phyloP scores from a whole-genome alignment of 1,140 invertebrate genomes.

The Drosophila takahashii region DNA sequence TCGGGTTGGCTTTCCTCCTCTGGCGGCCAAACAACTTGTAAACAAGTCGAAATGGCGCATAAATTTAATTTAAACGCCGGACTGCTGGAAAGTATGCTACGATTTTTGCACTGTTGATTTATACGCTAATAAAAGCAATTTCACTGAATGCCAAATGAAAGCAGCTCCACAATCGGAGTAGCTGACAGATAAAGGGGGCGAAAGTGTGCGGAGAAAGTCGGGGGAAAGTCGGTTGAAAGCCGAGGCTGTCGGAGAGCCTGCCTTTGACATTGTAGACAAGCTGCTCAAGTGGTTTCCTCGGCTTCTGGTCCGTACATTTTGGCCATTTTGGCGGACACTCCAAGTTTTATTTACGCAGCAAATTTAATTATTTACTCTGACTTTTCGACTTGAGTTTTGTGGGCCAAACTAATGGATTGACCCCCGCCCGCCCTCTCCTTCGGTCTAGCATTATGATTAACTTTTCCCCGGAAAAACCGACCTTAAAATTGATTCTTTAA shows the following conservation, averaged over 20 bases:
- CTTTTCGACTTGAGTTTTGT: constrained; percentile 34
- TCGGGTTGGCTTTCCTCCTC: constrained; percentile 1
- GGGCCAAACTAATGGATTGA: constrained; percentile 41
- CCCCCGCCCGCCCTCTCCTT: neutral
- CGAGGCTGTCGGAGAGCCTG: constrained; percentile 26
- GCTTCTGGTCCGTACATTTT: constrained; percentile 27
- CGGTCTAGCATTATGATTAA: constrained; percentile 35
- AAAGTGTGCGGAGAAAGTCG: neutral
- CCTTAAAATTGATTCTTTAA: neutral
- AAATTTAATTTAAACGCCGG: constrained; percentile 76
- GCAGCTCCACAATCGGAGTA: constrained; percentile 46
- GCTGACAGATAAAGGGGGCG: constrained; percentile 32
- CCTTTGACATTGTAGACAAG: constrained; percentile 76
- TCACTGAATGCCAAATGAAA: constrained; percentile 77
- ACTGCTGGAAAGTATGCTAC: constrained; percentile 61
- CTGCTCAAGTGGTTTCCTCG: constrained; percentile 51
- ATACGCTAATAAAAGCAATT: constrained; percentile 82
- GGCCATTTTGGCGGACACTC: constrained; percentile 57
- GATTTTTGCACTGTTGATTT: constrained; percentile 81
- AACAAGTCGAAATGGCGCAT: constrained; percentile 78
- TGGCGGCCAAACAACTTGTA: constrained; percentile 64
- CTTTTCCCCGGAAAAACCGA: too few relatives aligned
- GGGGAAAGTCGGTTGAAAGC: neutral
- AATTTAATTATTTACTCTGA: constrained; percentile 79
- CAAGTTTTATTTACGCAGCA: constrained; percentile 77